These are phyloP conservation scores for Labia minor DNA, from an alignment of 2,888 invertebrate genomes.

Conservation along the genomic window DNA sequence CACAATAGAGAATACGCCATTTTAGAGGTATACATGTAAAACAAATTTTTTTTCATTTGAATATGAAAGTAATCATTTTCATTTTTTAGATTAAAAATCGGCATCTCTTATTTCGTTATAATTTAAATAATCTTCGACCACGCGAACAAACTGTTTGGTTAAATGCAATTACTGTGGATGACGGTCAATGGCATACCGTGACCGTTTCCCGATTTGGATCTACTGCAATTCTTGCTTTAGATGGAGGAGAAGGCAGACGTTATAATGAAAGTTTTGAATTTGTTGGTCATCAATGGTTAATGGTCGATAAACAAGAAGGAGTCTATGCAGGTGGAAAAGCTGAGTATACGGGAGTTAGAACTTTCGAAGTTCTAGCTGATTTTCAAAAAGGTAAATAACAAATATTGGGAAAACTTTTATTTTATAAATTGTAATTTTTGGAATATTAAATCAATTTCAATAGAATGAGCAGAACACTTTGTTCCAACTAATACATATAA, in stretches of 20 bases:
- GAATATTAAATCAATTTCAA: too few species aligned
- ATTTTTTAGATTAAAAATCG: conserved; percentile 36
- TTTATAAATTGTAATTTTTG: too few species aligned
- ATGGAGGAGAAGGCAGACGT: conserved; percentile 43
- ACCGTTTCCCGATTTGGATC: conserved; percentile 39
- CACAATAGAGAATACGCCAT: conserved; percentile 42
- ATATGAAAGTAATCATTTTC: neutral
- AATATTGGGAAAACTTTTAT: neutral
- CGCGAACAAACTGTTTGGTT: conserved; percentile 39
- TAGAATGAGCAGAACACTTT: too few species aligned
- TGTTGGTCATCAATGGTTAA: conserved; percentile 39
- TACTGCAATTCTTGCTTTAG: conserved; percentile 41
- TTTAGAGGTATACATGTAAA: conserved; percentile 36
- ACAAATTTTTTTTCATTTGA: neutral
- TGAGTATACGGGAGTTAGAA: conserved; percentile 39
- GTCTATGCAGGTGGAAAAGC: conserved; percentile 43
- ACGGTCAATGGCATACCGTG: conserved; percentile 47
- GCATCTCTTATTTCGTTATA: conserved; percentile 40
- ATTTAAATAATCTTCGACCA: conserved; percentile 40
- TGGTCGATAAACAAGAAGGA: conserved; percentile 40
- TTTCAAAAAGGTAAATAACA: conserved; percentile 35
- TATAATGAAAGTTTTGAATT: conserved; percentile 39
- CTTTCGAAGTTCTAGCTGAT: conserved; percentile 40
- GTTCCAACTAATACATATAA: too few species aligned
- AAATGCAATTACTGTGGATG: conserved; percentile 38